A percentile compares a stretch with the other conserved stretches of the same genome.
Evolutionary conservation across 2,888 invertebrate species (phyloP).

Genomic region (Catocala sponsa): DNA sequence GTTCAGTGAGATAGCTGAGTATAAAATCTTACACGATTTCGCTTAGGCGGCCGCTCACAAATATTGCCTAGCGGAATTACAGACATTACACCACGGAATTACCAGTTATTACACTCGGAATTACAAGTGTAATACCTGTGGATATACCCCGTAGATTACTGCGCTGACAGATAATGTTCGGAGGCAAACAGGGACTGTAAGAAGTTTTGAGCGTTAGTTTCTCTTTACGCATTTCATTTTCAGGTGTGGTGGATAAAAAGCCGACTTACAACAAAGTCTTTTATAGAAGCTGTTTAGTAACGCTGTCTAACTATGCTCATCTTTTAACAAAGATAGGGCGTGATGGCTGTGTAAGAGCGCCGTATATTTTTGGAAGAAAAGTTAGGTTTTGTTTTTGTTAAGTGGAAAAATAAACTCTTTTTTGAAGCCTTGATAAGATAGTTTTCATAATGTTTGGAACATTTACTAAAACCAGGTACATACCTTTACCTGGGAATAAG

Average conservation of each 20-base stretch:
- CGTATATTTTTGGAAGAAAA: too few relatives aligned
- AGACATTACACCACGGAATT: constrained; percentile 59
- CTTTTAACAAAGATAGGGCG: too few relatives aligned
- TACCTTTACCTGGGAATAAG: too few relatives aligned
- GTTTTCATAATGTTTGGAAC: too few relatives aligned
- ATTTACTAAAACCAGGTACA: too few relatives aligned
- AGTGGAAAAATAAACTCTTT: not conserved
- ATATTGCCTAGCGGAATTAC: constrained; percentile 67
- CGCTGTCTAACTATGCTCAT: too few relatives aligned
- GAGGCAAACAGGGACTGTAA: constrained; percentile 43
- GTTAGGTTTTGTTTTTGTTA: too few relatives aligned
- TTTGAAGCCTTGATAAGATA: too few relatives aligned
- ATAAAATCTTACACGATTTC: constrained; percentile 48
- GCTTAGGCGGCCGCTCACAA: constrained; percentile 62
- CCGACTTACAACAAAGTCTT: too few relatives aligned
- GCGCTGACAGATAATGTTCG: constrained; percentile 53
- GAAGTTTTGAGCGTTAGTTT: constrained; percentile 16
- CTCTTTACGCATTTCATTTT: not conserved
- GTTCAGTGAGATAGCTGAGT: constrained; percentile 32
- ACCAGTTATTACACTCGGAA: constrained; percentile 50
- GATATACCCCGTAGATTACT: constrained; percentile 51
- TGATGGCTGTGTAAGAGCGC: too few relatives aligned
- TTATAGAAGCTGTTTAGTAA: too few relatives aligned
- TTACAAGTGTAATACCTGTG: constrained; percentile 57
- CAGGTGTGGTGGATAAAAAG: not conserved